Evolutionary conservation across 2,888 invertebrate genomes (phyloP), one percentile per base, ranked within the genome.

Genomic region (Unio pictorum): DNA sequence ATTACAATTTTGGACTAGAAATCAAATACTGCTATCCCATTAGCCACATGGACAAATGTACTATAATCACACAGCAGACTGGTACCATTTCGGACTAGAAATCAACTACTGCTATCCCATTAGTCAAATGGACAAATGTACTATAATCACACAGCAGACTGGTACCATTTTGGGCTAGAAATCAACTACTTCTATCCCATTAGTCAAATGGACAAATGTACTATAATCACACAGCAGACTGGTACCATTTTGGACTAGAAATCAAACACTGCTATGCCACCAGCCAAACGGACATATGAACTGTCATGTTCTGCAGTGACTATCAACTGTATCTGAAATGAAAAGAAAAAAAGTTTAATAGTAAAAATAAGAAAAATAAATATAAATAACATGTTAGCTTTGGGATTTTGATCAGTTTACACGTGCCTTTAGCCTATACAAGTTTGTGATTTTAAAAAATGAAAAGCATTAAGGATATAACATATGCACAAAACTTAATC

Each of bases 221-320:
- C 74, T 70, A 55, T 74, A 74, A 61, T 76, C 15, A 15, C 45
- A 45, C 11, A 45, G 11, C 45, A 45, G 45, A 15, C 45, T 45
- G 57, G 34, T 28, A 56, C n/a, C 15, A 4, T n/a, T 7, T n/a
- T 23, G 54, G 28, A n/a, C 55, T 67, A 67, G 23, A 72, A 72
- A 34, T 72, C 55, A 63, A 66, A 76, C 15, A 76, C 66, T 7
- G 70, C 73, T 5, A 76, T 64, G 56, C 72, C 72, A 17, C 76
- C 76, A 17, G 76, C 62, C 55, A 76, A 67, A 28, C 76, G 56
- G 15, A 66, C 76, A 5, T 70, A 70, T 8, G 26, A 45, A n/a
- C 74, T 70, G 57, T 72, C 74, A 61, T 76, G 74, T 28, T 68
- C 61, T 8, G 76, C 76, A n/a, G 74, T 72, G 26, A 74, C 74